A percentile compares a stretch with the other conserved stretches of the same genome.
phyloP scores from a whole-genome alignment of 1,140 invertebrate species.

The Trachymyrmex cornetzi region DNA sequence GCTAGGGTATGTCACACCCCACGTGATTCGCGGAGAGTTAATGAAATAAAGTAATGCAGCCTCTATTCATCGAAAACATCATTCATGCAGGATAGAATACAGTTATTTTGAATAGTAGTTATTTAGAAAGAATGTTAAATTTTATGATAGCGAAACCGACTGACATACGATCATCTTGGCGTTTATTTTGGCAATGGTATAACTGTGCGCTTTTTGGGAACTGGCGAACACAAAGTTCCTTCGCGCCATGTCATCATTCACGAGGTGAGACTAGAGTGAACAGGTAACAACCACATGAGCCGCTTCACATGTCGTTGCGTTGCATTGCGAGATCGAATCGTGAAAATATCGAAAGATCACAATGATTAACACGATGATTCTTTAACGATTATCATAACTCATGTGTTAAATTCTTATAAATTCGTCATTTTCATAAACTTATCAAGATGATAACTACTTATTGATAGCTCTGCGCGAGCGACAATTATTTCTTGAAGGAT shows the following conservation, averaged over 20 bases:
- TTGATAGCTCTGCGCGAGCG: neutral
- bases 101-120: neutral
- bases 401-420: neutral
- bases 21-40: too few species aligned
- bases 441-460: neutral
- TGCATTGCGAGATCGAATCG: neutral
- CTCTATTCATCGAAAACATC: neutral
- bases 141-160: neutral
- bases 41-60: neutral
- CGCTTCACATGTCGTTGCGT: neutral
- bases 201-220: neutral
- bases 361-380: neutral
- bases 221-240: neutral
- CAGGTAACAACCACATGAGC: neutral
- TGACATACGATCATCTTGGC: neutral
- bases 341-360: neutral
- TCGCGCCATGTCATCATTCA: neutral
- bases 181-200: neutral
- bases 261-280: neutral
- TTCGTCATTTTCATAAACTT: neutral
- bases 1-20: too few species aligned
- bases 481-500: neutral
- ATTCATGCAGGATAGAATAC: too few species aligned
- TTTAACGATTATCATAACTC: neutral
- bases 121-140: conserved; percentile 5